Evolutionary conservation across 1,140 invertebrate genomes (phyloP).

Genomic region (Drosophila truncata): DNA sequence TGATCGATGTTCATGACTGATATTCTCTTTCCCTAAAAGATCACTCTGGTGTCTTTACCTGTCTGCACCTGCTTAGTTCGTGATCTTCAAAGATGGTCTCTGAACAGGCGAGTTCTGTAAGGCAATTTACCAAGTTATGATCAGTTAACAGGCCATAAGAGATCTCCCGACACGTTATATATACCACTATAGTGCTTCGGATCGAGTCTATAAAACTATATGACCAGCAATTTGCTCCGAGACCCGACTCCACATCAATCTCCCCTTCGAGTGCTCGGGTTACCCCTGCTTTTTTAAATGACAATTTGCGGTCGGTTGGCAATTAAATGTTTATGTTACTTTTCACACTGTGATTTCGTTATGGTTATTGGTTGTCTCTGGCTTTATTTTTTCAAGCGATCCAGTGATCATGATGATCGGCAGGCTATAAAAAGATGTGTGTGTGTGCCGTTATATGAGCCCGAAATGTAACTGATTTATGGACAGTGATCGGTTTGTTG

Average conservation of each 20-base stretch:
- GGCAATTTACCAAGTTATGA: conserved; percentile 47
- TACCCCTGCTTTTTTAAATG: conserved; percentile 47
- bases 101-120: conserved; percentile 29
- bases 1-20: conserved; percentile 5
- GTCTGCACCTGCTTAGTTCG: conserved; percentile 7
- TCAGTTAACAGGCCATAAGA: conserved; percentile 49
- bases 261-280: conserved; percentile 42
- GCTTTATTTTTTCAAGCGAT: conserved; percentile 16
- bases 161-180: conserved; percentile 36
- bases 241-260: conserved; percentile 28
- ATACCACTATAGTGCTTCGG: not conserved
- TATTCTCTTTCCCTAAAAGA: not conserved
- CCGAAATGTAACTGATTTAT: conserved; percentile 62
- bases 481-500: conserved; percentile 54
- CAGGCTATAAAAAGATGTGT: conserved; percentile 43
- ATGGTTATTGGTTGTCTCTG: conserved; percentile 46
- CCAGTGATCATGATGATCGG: conserved; percentile 15
- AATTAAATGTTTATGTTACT: conserved; percentile 72
- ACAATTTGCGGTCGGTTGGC: conserved; percentile 52
- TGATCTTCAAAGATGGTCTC: not conserved
- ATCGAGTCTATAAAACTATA: conserved; percentile 52
- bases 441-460: conserved; percentile 40
- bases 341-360: conserved; percentile 70
- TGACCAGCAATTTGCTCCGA: conserved; percentile 36
- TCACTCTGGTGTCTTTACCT: conserved; percentile 7